Conservation (phyloP, 1,140 invertebrate species). For the Phenacoccus solenopsis region DNA sequence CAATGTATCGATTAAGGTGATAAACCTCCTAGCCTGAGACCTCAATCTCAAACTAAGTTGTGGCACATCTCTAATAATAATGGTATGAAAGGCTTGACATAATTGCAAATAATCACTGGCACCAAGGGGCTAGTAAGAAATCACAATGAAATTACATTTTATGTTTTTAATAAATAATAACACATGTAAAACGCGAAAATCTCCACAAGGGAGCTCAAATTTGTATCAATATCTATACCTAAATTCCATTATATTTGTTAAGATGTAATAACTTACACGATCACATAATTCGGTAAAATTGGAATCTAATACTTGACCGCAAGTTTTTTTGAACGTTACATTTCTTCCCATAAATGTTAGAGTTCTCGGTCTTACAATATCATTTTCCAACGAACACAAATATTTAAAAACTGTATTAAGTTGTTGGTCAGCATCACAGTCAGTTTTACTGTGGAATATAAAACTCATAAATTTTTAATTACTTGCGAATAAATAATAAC, state of each 20-base stretch:
- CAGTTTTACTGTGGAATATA: not conserved
- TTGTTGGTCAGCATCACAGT: not conserved
- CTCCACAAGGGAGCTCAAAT: too few relatives aligned
- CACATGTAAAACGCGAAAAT: not conserved
- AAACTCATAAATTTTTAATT: not conserved
- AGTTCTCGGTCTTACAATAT: slow-evolving; percentile 65
- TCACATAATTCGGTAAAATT: slow-evolving; percentile 84
- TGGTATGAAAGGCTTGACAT: slow-evolving; percentile 84
- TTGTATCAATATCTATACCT: too few relatives aligned
- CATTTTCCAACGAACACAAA: slow-evolving; percentile 70
- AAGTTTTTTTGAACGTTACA: slow-evolving; percentile 77
- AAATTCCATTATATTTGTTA: too few relatives aligned
- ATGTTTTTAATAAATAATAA: not conserved
- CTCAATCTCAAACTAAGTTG: slow-evolving; percentile 60
- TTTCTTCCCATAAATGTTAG: slow-evolving; percentile 78
- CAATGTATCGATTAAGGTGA: slow-evolving; percentile 91
- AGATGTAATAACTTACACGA: slow-evolving; percentile 51
- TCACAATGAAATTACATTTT: slow-evolving; percentile 16
- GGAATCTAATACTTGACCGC: slow-evolving; percentile 80
- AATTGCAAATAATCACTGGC: slow-evolving; percentile 89
- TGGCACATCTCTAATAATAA: slow-evolving; percentile 83
- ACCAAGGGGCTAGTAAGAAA: slow-evolving; percentile 59
- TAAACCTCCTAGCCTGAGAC: slow-evolving; percentile 84
- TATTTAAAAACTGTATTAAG: not conserved
- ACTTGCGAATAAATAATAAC: not conserved